phyloP scores from a whole-genome alignment of 2,888 invertebrate species.

The Cenopis cana region DNA sequence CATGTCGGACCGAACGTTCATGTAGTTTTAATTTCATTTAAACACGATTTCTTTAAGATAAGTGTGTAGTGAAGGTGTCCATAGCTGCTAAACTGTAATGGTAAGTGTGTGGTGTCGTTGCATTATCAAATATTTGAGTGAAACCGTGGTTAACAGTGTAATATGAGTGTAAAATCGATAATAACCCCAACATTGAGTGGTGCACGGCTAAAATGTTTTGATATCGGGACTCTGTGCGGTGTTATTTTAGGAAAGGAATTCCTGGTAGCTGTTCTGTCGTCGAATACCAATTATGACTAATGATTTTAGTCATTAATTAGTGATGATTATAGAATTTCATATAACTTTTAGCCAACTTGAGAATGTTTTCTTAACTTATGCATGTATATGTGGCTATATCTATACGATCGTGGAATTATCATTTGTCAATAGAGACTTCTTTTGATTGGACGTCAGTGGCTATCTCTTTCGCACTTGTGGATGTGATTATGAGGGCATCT shows the following conservation, averaged over 20 bases:
- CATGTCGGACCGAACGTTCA: constrained; percentile 74
- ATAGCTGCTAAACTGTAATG: constrained; percentile 59
- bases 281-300: constrained; percentile 25
- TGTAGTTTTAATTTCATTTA: constrained; percentile 75
- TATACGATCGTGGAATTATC: constrained; percentile 36
- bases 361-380: constrained; percentile 14
- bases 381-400: constrained; percentile 27
- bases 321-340: constrained; percentile 3
- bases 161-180: constrained; percentile 43
- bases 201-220: constrained; percentile 26
- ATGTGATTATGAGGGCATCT: constrained; percentile 55
- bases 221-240: constrained; percentile 19
- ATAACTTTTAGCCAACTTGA: not conserved
- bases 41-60: constrained; percentile 72
- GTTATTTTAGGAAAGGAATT: constrained; percentile 36
- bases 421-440: constrained; percentile 48
- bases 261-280: constrained; percentile 12
- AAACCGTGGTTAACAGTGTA: constrained; percentile 24
- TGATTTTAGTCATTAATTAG: constrained; percentile 32
- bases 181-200: constrained; percentile 36
- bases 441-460: constrained; percentile 53
- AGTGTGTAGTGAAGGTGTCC: constrained; percentile 67
- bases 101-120: constrained; percentile 59
- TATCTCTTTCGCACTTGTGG: constrained; percentile 61
- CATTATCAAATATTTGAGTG: constrained; percentile 19